phyloP scores from a whole-genome alignment of 2,888 invertebrate species.

The Gymnosoma rotundatum region DNA sequence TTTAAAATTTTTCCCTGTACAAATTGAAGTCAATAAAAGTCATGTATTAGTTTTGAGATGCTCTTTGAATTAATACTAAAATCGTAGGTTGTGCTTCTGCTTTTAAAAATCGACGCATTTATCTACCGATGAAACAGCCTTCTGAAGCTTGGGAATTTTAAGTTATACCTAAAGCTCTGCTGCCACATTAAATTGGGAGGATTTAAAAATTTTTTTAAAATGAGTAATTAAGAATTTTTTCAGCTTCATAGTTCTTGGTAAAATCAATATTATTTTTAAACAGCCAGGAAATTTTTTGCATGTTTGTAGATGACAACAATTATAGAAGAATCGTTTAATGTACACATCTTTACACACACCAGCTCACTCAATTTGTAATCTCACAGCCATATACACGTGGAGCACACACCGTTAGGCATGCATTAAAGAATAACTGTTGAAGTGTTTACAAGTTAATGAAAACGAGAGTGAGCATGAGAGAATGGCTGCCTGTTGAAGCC shows the following conservation, averaged over 20 bases:
- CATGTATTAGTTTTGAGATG: no score
- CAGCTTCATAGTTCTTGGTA: background rate
- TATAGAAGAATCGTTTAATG: background rate
- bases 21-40: no score
- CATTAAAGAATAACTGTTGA: slow-evolving; percentile 18
- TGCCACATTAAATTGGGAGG: no score
- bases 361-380: background rate
- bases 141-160: no score
- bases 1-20: no score
- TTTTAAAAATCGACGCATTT: no score
- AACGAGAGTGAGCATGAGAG: background rate
- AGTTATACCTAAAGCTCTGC: no score
- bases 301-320: slow-evolving; percentile 45
- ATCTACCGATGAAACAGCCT: no score
- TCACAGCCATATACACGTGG: background rate
- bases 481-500: background rate
- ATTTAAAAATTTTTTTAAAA: no score
- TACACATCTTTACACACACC: background rate
- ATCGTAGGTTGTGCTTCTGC: no score
- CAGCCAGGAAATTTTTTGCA: slow-evolving; percentile 29
- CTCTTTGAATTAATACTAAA: no score
- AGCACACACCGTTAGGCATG: background rate
- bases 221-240: no score
- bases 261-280: slow-evolving; percentile 30
- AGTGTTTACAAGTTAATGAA: slow-evolving; percentile 50